Evolutionary conservation across 2,113 vertebrate species (phyloP).

Genomic region (Corydoras maculifer): DNA sequence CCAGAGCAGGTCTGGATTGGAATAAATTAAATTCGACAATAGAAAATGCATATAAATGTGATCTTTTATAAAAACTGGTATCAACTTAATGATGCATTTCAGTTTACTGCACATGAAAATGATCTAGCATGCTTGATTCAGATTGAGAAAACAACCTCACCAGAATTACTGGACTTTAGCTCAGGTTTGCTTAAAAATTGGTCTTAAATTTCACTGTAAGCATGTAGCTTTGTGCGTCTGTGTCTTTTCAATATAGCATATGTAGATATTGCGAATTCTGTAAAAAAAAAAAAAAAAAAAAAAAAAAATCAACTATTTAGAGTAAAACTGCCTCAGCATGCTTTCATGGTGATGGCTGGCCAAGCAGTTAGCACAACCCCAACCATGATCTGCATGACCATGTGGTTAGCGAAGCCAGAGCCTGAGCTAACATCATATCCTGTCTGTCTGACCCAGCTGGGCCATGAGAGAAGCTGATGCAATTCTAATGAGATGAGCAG

Average conservation of each 20-base stretch:
- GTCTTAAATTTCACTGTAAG: neutral
- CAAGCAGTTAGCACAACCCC: neutral
- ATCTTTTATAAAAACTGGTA: no score
- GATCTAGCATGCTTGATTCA: no score
- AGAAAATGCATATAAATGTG: no score
- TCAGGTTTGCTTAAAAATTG: neutral
- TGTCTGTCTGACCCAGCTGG: slow-evolving; percentile 40
- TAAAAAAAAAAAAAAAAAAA: no score
- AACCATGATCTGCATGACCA: slow-evolving; percentile 6
- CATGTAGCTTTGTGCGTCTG: neutral
- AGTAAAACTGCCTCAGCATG: neutral
- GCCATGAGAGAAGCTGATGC: slow-evolving; percentile 49
- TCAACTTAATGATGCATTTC: no score
- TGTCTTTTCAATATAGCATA: no score
- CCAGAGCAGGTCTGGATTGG: no score
- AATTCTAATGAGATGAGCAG: slow-evolving; percentile 47
- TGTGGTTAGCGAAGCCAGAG: neutral
- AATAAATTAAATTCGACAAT: no score
- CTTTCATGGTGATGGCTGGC: neutral
- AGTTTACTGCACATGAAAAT: no score
- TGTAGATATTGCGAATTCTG: no score
- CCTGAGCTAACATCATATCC: slow-evolving; percentile 50
- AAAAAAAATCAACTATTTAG: no score
- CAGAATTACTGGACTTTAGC: neutral
- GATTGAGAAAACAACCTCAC: no score